Evolutionary conservation across 1,140 invertebrate species (phyloP).

Genomic region (Megathymus violae): DNA sequence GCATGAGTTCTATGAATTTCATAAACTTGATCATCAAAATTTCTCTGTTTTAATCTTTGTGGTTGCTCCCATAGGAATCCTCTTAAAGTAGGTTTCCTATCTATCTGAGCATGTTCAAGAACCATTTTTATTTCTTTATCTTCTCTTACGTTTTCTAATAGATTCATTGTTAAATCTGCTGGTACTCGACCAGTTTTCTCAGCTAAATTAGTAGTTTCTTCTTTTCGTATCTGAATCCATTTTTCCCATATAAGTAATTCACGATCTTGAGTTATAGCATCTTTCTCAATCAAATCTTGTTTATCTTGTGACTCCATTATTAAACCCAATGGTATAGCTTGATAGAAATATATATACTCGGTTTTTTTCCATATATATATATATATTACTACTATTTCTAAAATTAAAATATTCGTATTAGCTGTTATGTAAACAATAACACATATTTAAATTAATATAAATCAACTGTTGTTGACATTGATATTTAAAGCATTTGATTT

Average conservation of each 20-base stretch:
- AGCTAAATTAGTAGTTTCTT: slow-evolving; percentile 56
- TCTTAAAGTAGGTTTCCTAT: slow-evolving; percentile 53
- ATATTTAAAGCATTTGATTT: too few species aligned
- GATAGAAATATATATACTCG: too few species aligned
- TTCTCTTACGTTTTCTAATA: slow-evolving; percentile 55
- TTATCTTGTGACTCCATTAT: slow-evolving; percentile 14
- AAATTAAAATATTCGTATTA: too few species aligned
- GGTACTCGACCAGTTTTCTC: slow-evolving; percentile 47
- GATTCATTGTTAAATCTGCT: slow-evolving; percentile 68
- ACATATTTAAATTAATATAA: too few species aligned
- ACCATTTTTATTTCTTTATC: slow-evolving; percentile 66
- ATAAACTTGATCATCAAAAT: slow-evolving; percentile 63
- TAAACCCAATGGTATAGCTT: neutral
- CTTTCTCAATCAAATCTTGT: slow-evolving; percentile 13
- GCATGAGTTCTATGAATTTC: slow-evolving; percentile 51
- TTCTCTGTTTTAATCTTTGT: slow-evolving; percentile 57
- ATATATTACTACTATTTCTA: too few species aligned
- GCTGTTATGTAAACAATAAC: too few species aligned
- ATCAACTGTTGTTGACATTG: too few species aligned
- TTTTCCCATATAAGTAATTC: slow-evolving; percentile 71
- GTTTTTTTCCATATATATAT: too few species aligned
- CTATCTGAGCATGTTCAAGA: slow-evolving; percentile 65
- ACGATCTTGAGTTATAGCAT: slow-evolving; percentile 47
- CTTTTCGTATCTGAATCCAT: slow-evolving; percentile 71
- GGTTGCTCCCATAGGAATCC: slow-evolving; percentile 64